Evolutionary conservation across 1,140 invertebrate species (phyloP).

Genomic region (Chionoecetes opilio): DNA sequence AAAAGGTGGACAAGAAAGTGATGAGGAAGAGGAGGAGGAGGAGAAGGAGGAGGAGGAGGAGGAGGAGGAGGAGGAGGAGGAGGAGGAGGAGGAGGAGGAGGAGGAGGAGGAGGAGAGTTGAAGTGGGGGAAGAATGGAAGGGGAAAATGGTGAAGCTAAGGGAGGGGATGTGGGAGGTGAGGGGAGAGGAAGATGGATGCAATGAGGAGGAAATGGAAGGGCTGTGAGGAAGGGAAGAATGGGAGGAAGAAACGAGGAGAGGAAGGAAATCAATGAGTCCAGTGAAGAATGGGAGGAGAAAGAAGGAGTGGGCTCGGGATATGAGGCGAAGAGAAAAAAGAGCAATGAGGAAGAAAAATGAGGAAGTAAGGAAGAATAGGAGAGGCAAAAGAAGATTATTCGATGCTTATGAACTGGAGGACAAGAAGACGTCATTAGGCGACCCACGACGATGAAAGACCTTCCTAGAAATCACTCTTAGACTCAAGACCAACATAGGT

Average conservation of each 20-base stretch:
- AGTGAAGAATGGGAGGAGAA: background rate
- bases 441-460: no score
- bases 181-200: no score
- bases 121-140: background rate
- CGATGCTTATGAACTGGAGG: background rate
- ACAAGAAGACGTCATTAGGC: background rate
- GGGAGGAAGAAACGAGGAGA: background rate
- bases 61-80: background rate
- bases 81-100: background rate
- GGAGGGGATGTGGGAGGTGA: background rate
- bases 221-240: background rate
- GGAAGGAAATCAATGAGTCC: background rate
- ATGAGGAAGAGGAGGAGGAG: background rate
- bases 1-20: background rate
- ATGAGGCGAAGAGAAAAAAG: background rate
- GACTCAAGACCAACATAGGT: no score
- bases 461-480: no score
- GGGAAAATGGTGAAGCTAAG: background rate
- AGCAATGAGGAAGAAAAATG: background rate
- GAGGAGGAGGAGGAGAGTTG: background rate
- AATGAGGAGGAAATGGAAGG: background rate
- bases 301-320: background rate
- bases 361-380: background rate
- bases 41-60: background rate
- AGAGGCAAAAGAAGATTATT: background rate